These are phyloP conservation scores for Eonycteris spelaea DNA, from an alignment of 2,113 vertebrate genomes.

Conservation along the genomic window DNA sequence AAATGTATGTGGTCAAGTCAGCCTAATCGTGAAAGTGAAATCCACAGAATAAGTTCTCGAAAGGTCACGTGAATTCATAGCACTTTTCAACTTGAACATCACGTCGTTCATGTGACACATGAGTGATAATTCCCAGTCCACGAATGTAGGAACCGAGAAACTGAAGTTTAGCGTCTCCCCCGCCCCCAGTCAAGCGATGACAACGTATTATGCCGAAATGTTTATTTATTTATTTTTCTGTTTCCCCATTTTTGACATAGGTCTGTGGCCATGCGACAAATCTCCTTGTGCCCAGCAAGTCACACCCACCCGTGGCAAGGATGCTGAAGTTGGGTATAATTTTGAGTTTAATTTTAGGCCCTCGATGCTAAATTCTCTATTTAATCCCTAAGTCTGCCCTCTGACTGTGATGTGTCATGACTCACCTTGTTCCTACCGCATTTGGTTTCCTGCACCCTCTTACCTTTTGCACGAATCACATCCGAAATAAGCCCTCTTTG, in stretches of 20 bases:
- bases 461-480: background rate
- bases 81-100: background rate
- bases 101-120: background rate
- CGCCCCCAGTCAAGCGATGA: background rate
- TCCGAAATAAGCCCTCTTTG: background rate
- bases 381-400: background rate
- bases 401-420: slow-evolving; percentile 9
- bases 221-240: background rate
- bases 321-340: background rate
- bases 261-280: too few relatives aligned
- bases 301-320: background rate
- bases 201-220: background rate
- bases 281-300: background rate
- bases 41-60: slow-evolving; percentile 15
- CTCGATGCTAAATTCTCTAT: background rate
- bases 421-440: background rate
- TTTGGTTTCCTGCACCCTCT: background rate
- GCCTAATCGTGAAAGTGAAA: slow-evolving; percentile 49
- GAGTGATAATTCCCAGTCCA: background rate
- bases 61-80: background rate
- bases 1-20: background rate
- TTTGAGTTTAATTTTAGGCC: background rate
- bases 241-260: background rate
- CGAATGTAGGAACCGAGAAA: slow-evolving; percentile 53
- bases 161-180: background rate